Evolutionary conservation across 2,888 invertebrate species (phyloP).

Genomic region (Heliconius aoede): DNA sequence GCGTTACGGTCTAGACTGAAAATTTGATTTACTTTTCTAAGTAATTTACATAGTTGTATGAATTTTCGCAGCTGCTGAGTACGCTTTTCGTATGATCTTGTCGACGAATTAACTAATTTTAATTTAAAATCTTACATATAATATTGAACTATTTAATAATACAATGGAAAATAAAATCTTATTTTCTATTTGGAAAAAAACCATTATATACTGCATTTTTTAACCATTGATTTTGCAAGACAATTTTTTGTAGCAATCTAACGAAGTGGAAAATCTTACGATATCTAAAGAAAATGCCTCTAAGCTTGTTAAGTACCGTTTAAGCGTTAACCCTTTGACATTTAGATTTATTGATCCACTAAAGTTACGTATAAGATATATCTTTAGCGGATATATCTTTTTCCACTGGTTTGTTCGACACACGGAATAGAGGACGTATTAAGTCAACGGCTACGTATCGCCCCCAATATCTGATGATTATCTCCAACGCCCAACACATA

Average conservation of each 20-base stretch:
- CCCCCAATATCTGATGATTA: slow-evolving; percentile 27
- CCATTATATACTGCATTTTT: too few relatives aligned
- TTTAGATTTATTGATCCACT: slow-evolving; percentile 14
- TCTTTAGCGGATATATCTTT: slow-evolving; percentile 13
- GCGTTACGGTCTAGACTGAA: slow-evolving; percentile 40
- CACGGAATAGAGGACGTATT: slow-evolving; percentile 18
- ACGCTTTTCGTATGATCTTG: background rate
- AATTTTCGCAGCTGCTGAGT: slow-evolving; percentile 29
- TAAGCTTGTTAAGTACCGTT: slow-evolving; percentile 4
- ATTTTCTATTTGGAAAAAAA: too few relatives aligned
- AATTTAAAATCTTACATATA: background rate
- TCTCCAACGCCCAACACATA: slow-evolving; percentile 10
- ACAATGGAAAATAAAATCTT: background rate
- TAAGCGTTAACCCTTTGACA: slow-evolving; percentile 8
- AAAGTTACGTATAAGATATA: slow-evolving; percentile 2
- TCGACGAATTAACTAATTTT: background rate
- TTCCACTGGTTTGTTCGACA: slow-evolving; percentile 24
- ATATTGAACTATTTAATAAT: background rate
- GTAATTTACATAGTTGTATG: slow-evolving; percentile 45
- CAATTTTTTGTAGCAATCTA: background rate
- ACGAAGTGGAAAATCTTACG: background rate
- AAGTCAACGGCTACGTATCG: slow-evolving; percentile 26
- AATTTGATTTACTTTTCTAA: slow-evolving; percentile 47
- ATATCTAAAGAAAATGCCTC: background rate
- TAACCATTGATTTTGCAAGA: background rate